Conservation (phyloP, 1,140 invertebrate genomes). For the Dufourea novaeangliae region DNA sequence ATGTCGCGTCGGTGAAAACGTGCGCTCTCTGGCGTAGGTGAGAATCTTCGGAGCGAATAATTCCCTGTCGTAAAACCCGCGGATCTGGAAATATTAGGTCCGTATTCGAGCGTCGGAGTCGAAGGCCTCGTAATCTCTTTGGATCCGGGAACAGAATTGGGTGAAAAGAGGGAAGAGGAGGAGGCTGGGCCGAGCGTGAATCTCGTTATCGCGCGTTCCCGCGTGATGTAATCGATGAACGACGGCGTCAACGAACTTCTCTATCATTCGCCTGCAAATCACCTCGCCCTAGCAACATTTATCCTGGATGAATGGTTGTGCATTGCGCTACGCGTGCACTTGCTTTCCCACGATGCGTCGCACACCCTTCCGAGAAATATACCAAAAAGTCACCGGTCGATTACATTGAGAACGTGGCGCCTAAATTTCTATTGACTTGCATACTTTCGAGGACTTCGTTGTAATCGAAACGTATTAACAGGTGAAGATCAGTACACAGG, state of each 20-base stretch:
- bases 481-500: too few relatives aligned
- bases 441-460: too few relatives aligned
- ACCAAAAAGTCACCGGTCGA: too few relatives aligned
- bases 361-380: too few relatives aligned
- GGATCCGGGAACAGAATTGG: not conserved
- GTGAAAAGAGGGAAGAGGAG: not conserved
- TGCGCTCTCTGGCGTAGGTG: not conserved
- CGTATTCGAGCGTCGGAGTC: not conserved
- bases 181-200: not conserved
- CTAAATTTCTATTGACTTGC: too few relatives aligned
- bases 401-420: too few relatives aligned
- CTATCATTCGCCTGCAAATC: not conserved
- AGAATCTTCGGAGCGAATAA: conserved; percentile 3
- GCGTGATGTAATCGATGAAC: conserved; percentile 3
- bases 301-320: not conserved
- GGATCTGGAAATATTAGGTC: not conserved
- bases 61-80: not conserved
- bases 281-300: not conserved
- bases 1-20: not conserved
- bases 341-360: not conserved
- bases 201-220: not conserved
- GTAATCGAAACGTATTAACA: too few relatives aligned
- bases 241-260: not conserved
- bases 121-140: not conserved
- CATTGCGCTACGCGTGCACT: not conserved